phyloP scores from a whole-genome alignment of 30 jellyfish, hydroid and myxozoan genomes.

The Mastigias papua region DNA sequence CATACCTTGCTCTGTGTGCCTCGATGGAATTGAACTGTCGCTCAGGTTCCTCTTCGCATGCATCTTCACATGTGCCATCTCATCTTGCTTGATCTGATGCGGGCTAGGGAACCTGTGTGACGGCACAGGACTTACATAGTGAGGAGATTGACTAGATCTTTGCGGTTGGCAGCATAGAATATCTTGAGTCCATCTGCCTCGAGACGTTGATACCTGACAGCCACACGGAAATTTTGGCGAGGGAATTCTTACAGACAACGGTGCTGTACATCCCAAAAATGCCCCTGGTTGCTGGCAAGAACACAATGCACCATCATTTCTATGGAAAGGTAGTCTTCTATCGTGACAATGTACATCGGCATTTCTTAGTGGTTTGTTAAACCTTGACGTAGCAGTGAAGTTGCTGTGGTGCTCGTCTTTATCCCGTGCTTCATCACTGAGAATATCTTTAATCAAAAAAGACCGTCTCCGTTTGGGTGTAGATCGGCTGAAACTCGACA shows the following conservation, averaged over 20 bases:
- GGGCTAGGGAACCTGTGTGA: conserved; percentile 23
- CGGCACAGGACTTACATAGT: conserved; percentile 16
- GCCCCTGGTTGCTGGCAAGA: conserved; percentile 54
- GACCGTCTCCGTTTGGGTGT: conserved; percentile 30
- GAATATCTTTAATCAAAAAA: conserved; percentile 56
- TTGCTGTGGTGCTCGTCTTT: background rate
- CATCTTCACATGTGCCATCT: background rate
- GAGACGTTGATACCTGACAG: conserved; percentile 29
- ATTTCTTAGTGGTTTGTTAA: background rate
- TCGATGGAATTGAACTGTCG: conserved; percentile 3
- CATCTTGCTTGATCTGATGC: conserved; percentile 7
- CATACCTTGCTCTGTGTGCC: background rate
- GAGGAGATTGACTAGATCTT: conserved; percentile 20
- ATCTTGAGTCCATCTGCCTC: conserved; percentile 38
- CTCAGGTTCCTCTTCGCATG: background rate
- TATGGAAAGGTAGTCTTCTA: background rate
- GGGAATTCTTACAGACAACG: conserved; percentile 33
- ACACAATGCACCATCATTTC: conserved; percentile 17
- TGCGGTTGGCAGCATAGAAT: conserved; percentile 54
- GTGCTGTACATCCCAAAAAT: conserved; percentile 15
- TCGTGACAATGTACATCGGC: background rate
- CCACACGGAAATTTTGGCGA: conserved; percentile 60
- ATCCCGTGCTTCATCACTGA: conserved; percentile 11
- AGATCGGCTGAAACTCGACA: conserved; percentile 13
- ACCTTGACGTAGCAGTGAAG: conserved; percentile 1